These are phyloP conservation scores for Monochamus saltuarius DNA, from an alignment of 1,140 invertebrate genomes.

Conservation along the genomic window DNA sequence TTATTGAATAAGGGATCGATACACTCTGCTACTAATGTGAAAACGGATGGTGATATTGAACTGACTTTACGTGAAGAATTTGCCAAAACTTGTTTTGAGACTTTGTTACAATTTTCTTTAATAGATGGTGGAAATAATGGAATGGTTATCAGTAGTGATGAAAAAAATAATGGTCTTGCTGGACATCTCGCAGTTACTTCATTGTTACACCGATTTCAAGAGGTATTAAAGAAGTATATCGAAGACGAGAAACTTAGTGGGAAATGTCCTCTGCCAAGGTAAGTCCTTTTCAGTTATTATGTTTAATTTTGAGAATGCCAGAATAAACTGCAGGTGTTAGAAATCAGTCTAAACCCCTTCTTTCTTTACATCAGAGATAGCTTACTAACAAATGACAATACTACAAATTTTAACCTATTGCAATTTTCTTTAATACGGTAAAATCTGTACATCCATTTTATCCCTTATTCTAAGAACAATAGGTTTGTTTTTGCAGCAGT, in stretches of 20 bases:
- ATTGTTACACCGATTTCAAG: constrained; percentile 87
- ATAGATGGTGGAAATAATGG: constrained; percentile 64
- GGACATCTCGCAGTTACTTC: constrained; percentile 88
- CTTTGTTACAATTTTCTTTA: constrained; percentile 88
- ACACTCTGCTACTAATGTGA: constrained; percentile 76
- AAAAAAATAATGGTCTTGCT: constrained; percentile 64
- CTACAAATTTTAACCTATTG: too few relatives aligned
- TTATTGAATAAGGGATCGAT: constrained; percentile 92
- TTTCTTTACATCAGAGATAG: too few relatives aligned
- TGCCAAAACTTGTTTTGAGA: constrained; percentile 95
- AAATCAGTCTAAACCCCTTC: too few relatives aligned
- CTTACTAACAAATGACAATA: too few relatives aligned
- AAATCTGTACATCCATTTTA: too few relatives aligned
- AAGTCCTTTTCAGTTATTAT: too few relatives aligned
- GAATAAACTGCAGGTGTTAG: too few relatives aligned
- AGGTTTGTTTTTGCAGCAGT: too few relatives aligned
- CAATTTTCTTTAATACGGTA: too few relatives aligned
- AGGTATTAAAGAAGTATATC: constrained; percentile 86
- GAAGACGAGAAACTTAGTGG: constrained; percentile 86
- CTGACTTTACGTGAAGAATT: constrained; percentile 89
- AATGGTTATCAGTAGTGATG: constrained; percentile 45
- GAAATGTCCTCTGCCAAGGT: constrained; percentile 89
- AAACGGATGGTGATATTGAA: constrained; percentile 76
- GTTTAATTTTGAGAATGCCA: too few relatives aligned
- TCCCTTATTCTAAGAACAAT: too few relatives aligned